Evolutionary conservation across 2,797 vertebrate genomes (phyloP).

Genomic region (Pelodytes ibericus): DNA sequence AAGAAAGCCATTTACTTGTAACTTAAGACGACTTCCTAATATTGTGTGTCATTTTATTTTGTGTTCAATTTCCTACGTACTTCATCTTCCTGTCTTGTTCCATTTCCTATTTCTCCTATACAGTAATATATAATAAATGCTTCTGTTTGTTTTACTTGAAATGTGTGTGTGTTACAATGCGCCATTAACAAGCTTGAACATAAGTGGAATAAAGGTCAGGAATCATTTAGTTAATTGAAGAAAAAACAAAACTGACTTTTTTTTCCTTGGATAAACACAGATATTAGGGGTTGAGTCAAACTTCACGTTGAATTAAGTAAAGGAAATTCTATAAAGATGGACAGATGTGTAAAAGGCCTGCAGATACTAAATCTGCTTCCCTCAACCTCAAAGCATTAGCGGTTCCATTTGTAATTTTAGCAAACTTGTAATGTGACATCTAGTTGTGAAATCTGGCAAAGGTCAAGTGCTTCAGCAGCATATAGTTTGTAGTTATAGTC

Average conservation of each 20-base stretch:
- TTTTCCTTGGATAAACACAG: constrained; percentile 75
- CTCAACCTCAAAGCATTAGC: constrained; percentile 53
- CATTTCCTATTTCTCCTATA: constrained; percentile 59
- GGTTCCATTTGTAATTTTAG: constrained; percentile 55
- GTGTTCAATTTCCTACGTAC: constrained; percentile 67
- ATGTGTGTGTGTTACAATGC: constrained; percentile 54
- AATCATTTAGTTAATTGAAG: constrained; percentile 77
- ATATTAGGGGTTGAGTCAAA: constrained; percentile 79
- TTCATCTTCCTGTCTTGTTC: constrained; percentile 66
- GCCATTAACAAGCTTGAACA: constrained; percentile 52
- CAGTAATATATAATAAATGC: constrained; percentile 27
- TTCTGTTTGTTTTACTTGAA: constrained; percentile 40
- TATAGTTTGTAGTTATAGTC: constrained; percentile 22
- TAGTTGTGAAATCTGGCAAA: constrained; percentile 56
- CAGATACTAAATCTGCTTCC: constrained; percentile 55
- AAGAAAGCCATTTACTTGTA: constrained; percentile 47
- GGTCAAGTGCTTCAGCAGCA: constrained; percentile 53
- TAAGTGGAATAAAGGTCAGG: constrained; percentile 57
- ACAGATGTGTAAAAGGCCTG: constrained; percentile 70
- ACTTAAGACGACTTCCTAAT: constrained; percentile 70
- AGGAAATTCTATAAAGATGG: constrained; percentile 81
- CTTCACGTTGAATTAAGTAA: constrained; percentile 85
- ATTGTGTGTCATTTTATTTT: constrained; percentile 66
- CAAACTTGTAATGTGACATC: constrained; percentile 53
- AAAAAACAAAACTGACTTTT: constrained; percentile 76